phyloP scores from a whole-genome alignment of 2,797 vertebrate genomes.

The Vespertilio murinus region DNA sequence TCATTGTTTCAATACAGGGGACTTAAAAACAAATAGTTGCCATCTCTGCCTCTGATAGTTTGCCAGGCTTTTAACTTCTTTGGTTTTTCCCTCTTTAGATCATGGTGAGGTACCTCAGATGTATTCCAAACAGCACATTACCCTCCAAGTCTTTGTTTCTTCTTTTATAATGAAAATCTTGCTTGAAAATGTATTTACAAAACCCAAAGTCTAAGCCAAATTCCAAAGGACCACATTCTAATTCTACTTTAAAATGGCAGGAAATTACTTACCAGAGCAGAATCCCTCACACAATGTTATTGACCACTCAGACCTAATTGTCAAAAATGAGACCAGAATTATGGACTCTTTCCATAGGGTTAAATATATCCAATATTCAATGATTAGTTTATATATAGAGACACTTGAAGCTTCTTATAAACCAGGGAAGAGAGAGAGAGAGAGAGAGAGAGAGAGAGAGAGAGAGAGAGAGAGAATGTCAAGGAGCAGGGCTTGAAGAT shows the following conservation, averaged over 20 bases:
- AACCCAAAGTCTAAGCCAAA: constrained; percentile 77
- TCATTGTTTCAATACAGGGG: constrained; percentile 35
- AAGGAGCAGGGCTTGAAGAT: not conserved
- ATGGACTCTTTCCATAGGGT: constrained; percentile 70
- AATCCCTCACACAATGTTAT: constrained; percentile 75
- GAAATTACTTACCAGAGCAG: constrained; percentile 82
- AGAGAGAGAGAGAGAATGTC: too few species aligned
- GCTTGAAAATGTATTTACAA: constrained; percentile 82
- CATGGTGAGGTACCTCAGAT: constrained; percentile 71
- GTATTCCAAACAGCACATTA: constrained; percentile 64
- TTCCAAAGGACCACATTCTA: constrained; percentile 78
- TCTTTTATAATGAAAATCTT: constrained; percentile 66
- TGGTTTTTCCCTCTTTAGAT: constrained; percentile 72
- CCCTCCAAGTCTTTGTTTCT: constrained; percentile 72
- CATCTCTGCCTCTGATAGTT: constrained; percentile 57
- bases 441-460: too few species aligned
- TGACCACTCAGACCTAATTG: constrained; percentile 75
- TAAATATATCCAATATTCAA: constrained; percentile 61
- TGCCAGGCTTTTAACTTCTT: constrained; percentile 75
- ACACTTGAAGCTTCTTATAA: constrained; percentile 36
- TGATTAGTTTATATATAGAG: not conserved
- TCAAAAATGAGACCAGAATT: constrained; percentile 75
- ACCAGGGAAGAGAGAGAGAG: not conserved
- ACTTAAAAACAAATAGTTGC: constrained; percentile 71
- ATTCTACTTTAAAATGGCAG: constrained; percentile 79